Base-by-base conservation (phyloP, 2,797 vertebrate species). In the Dromococcyx pavoninus region DNA sequence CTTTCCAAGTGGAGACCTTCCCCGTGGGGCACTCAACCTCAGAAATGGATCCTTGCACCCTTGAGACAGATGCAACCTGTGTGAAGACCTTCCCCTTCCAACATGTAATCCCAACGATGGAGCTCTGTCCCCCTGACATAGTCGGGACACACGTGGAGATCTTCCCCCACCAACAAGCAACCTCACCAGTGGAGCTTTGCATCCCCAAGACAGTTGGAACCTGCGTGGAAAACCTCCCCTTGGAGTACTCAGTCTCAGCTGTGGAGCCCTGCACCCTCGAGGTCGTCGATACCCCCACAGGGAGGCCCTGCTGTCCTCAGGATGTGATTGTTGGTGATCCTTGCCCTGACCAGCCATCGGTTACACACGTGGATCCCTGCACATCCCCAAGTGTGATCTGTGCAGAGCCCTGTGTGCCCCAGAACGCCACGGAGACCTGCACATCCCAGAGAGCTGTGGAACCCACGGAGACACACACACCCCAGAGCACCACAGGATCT, bases 341-440 rank as follows among this genome's bases (percentile, higher is more conserved):
- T 24, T 44, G 41, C 33, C 33, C 58, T 0, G 11, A 15, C 1
- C 61, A 46, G n/a, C 12, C 46, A 57, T 39, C 8, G 0, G 35
- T 35, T 22, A 24, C 35, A 0, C 2, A 9, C 0, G 5, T 5
- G 28, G 73, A 86, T 66, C 41, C 62, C 41, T 60, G 69, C 3
- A 2, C 10, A 1, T 15, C 75, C 51, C 88, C 46, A 46, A 43
- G 7, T 0, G 12, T 8, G n/a, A 24, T 14, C 5, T 44, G 13
- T 10, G 11, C 5, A 0, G 86, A 86, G 61, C 43, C 50, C 0
- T 11, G 37, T 0, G 0, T 7, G 17, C 10, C 78, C 54, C 84
- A 46, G 57, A 25, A 13, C 0, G 0, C 5, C 2, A 0, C 1
- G 0, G 80, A 33, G 61, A 64, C 24, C 0, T 21, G 54, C 56